Conservation (phyloP, 1,140 invertebrate genomes). For the Globodera rostochiensis region DNA sequence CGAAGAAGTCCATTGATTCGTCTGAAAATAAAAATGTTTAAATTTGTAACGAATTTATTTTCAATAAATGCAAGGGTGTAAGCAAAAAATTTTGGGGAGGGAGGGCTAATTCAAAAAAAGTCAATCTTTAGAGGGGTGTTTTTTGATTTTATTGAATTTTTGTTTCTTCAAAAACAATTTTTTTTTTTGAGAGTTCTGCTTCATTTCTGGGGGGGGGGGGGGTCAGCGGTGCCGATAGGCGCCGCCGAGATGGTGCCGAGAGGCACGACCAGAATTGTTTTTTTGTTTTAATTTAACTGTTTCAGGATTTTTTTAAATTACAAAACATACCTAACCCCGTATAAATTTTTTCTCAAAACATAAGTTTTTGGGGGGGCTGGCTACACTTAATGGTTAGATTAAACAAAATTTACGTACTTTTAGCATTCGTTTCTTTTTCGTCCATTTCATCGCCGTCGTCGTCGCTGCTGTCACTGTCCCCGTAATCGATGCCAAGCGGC, state of each 20-base stretch:
- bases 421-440: not conserved
- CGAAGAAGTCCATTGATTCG: constrained; percentile 21
- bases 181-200: not conserved
- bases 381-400: not conserved
- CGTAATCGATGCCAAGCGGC: constrained; percentile 3
- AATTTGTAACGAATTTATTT: not conserved
- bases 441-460: not conserved
- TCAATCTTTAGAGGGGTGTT: too few relatives aligned
- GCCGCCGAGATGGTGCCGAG: too few relatives aligned
- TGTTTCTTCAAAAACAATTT: not conserved
- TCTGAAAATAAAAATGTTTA: not conserved
- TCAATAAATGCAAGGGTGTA: not conserved
- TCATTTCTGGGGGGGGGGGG: too few relatives aligned
- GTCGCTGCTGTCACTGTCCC: not conserved
- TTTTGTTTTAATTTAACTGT: too few relatives aligned
- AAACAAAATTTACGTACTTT: not conserved
- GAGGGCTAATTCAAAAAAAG: not conserved
- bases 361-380: not conserved
- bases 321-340: too few relatives aligned
- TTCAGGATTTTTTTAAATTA: not conserved
- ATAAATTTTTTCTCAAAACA: too few relatives aligned
- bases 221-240: too few relatives aligned
- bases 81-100: not conserved
- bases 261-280: too few relatives aligned
- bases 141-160: not conserved